These are phyloP conservation scores for Latheticus oryzae DNA, from an alignment of 2,888 invertebrate species.

Conservation along the genomic window DNA sequence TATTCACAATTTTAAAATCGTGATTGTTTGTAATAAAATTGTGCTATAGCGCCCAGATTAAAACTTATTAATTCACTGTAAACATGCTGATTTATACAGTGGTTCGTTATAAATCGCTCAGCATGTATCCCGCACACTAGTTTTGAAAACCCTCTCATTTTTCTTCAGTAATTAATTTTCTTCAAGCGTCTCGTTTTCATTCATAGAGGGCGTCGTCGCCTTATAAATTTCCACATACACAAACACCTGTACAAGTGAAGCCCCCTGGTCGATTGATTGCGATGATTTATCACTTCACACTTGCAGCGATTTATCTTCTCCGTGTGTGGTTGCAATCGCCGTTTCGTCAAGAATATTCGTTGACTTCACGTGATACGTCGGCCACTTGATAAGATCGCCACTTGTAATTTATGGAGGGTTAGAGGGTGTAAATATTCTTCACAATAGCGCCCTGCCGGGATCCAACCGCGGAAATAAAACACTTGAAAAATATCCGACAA, in stretches of 20 bases:
- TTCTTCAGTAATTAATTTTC: slow-evolving; percentile 25
- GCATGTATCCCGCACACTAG: too few species aligned
- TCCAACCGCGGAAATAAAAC: slow-evolving; percentile 59
- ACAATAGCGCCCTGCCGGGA: slow-evolving; percentile 62
- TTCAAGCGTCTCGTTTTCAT: slow-evolving; percentile 22
- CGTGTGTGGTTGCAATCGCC: slow-evolving; percentile 29
- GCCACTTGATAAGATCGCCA: slow-evolving; percentile 57
- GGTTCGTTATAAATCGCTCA: slow-evolving; percentile 17
- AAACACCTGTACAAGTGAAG: slow-evolving; percentile 36
- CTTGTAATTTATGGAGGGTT: slow-evolving; percentile 61
- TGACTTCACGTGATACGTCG: slow-evolving; percentile 5
- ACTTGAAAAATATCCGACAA: slow-evolving; percentile 61
- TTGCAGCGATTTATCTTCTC: slow-evolving; percentile 26
- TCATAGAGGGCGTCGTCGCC: slow-evolving; percentile 17
- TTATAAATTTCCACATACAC: slow-evolving; percentile 25
- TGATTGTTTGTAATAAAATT: slow-evolving; percentile 46
- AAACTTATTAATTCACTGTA: slow-evolving; percentile 47
- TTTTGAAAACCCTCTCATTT: slow-evolving; percentile 6
- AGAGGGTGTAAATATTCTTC: slow-evolving; percentile 64
- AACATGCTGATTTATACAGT: slow-evolving; percentile 36
- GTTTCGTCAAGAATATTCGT: slow-evolving; percentile 10
- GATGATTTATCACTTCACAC: slow-evolving; percentile 48
- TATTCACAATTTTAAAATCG: slow-evolving; percentile 44
- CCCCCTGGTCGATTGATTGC: slow-evolving; percentile 43
- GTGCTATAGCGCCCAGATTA: slow-evolving; percentile 39